Evolutionary conservation across 2,113 vertebrate genomes (phyloP).

Genomic region (Salminus brasiliensis): DNA sequence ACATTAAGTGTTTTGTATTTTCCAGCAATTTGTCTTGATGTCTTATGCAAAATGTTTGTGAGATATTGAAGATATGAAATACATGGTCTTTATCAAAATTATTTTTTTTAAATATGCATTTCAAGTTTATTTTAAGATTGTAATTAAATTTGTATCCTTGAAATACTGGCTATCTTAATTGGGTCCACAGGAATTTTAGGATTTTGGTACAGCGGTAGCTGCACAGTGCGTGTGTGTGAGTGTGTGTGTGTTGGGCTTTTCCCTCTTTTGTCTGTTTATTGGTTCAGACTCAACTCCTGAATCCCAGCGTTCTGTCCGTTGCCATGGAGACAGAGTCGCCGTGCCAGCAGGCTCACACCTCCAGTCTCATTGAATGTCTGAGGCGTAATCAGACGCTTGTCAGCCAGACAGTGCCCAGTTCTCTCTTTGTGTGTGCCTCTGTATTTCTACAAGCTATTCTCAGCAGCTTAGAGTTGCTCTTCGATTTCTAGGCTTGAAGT

Average conservation of each 20-base stretch:
- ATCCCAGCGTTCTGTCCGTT: constrained; percentile 53
- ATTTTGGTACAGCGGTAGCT: neutral
- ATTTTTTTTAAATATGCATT: neutral
- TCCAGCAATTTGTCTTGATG: no score
- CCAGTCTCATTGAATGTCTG: constrained; percentile 46
- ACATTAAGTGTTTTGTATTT: no score
- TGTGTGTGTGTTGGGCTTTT: constrained; percentile 28
- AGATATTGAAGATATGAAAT: no score
- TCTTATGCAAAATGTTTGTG: no score
- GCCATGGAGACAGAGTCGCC: constrained; percentile 54
- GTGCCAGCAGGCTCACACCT: constrained; percentile 48
- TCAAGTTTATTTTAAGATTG: neutral
- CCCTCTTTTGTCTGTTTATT: constrained; percentile 48
- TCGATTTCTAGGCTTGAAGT: neutral
- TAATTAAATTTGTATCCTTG: neutral
- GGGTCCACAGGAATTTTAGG: constrained; percentile 1
- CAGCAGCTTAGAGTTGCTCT: constrained; percentile 3
- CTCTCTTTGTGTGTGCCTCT: constrained; percentile 45
- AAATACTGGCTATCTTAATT: constrained; percentile 12
- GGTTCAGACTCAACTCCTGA: constrained; percentile 50
- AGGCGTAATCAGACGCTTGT: constrained; percentile 50
- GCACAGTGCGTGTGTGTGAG: constrained; percentile 1
- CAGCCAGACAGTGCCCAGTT: constrained; percentile 51
- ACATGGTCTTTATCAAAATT: no score
- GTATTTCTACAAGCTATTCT: neutral